These are phyloP conservation scores for Australoheros scitulus DNA, from an alignment of 2,113 vertebrate species.

Conservation along the genomic window DNA sequence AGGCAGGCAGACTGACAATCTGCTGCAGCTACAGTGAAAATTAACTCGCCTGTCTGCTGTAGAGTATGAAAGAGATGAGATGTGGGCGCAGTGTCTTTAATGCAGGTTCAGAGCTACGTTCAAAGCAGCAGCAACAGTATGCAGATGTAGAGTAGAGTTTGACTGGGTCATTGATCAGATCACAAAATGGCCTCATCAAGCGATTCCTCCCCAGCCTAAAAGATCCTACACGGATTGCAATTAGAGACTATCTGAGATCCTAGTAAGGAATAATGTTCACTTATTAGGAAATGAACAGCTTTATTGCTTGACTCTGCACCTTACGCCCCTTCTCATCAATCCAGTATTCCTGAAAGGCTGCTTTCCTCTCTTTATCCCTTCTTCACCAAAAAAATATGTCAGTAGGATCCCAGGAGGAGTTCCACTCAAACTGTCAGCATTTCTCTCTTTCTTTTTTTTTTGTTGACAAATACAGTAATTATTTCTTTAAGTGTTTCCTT, in stretches of 20 bases:
- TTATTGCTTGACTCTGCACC: slow-evolving; percentile 65
- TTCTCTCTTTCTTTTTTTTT: slow-evolving; percentile 16
- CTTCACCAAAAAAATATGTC: slow-evolving; percentile 43
- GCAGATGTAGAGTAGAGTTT: slow-evolving; percentile 67
- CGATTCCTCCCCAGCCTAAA: slow-evolving; percentile 77
- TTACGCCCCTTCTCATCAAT: slow-evolving; percentile 54
- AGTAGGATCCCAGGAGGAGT: slow-evolving; percentile 31
- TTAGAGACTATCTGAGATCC: slow-evolving; percentile 74
- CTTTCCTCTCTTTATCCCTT: slow-evolving; percentile 38
- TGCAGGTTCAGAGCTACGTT: slow-evolving; percentile 79
- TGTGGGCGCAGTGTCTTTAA: slow-evolving; percentile 78
- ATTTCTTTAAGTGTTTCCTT: slow-evolving; percentile 28
- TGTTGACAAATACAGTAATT: slow-evolving; percentile 24
- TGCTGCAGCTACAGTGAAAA: slow-evolving; percentile 70
- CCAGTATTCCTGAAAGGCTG: slow-evolving; percentile 54
- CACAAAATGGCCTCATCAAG: slow-evolving; percentile 81
- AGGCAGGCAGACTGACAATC: slow-evolving; percentile 70
- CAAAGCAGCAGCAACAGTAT: slow-evolving; percentile 74
- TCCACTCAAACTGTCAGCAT: slow-evolving; percentile 33
- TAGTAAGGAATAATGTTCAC: slow-evolving; percentile 79
- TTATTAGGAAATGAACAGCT: slow-evolving; percentile 75
- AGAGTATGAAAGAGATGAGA: slow-evolving; percentile 78
- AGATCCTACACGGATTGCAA: slow-evolving; percentile 74
- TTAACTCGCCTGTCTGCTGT: slow-evolving; percentile 73
- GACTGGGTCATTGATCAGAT: slow-evolving; percentile 81